Base-by-base conservation (phyloP, 2,888 invertebrate genomes). In the Pollenia labialis region DNA sequence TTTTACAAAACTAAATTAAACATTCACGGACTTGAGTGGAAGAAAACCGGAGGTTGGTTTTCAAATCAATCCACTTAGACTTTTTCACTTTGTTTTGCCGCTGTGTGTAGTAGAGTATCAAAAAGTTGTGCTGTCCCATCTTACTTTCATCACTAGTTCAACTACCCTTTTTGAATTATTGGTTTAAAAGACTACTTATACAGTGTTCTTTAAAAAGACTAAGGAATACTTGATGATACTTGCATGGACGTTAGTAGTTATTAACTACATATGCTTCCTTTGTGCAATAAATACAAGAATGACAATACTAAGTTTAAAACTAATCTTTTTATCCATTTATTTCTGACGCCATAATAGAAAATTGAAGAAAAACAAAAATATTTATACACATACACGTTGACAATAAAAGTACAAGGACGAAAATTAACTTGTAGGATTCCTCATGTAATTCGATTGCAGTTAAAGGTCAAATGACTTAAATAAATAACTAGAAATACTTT, bases 241-340 rank as follows among this genome's bases (percentile, higher is more conserved):
- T 81, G 48, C 54, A 11, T 69, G 32, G 32, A 32, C 32, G 56
- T 58, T 42, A 54, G 32, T 60, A 50, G 68, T 80, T 81, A 54
- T 60, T 46, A 68, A 18, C 11, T 71, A 42, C 83, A 64, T 46
- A 76, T 80, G 60, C n/a, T 75, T 23, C 14, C 23, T 48, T n/a
- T 44, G 40, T 71, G n/a, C 62, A 60, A 60, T 68, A 16, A 46
- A 42, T 52, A 23, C 16, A 32, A n/a, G 23, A 32, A 46, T 7
- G 62, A 71, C 40, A 76, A 62, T 68, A 44, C 56, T 74, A 69
- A 82, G 69, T 74, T 72, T 76, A 87, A 52, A 66, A n/a, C 32
- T 82, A 76, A 82, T 76, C 48, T 76, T 64, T 76, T 76, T 54
- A 82, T 71, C 32, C 76, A 76, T 82, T 76, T 76, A 62, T 54